phyloP scores from a whole-genome alignment of 2,113 vertebrate species.

The Corydoras sp. region DNA sequence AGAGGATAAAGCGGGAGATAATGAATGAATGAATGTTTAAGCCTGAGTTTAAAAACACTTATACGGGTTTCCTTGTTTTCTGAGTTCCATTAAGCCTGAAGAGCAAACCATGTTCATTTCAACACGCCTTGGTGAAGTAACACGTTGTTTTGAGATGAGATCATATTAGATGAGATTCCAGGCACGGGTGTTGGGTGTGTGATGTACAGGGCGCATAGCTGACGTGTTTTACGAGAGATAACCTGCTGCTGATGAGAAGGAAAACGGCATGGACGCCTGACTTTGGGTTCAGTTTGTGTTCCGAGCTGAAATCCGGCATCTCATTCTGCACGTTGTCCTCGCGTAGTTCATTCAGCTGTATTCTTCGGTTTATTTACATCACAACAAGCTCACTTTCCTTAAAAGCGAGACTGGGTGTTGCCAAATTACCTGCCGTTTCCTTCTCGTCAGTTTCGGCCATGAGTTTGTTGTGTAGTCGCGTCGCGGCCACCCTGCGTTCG shows the following conservation, averaged over 20 bases:
- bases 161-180: neutral
- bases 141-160: neutral
- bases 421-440: neutral
- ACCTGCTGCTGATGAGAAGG: neutral
- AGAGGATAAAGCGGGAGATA: too few species aligned
- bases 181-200: slow-evolving; percentile 2
- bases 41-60: too few species aligned
- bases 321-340: too few species aligned
- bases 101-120: neutral
- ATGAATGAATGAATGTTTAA: too few species aligned
- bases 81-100: too few species aligned
- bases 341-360: neutral
- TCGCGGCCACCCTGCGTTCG: neutral
- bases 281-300: too few species aligned
- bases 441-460: slow-evolving; percentile 14
- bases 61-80: too few species aligned
- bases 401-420: neutral
- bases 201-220: neutral
- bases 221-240: slow-evolving; percentile 2
- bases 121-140: neutral
- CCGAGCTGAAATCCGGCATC: too few species aligned
- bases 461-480: neutral
- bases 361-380: neutral
- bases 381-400: neutral
- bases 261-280: neutral